Conservation (phyloP, 2,797 vertebrate species). For the Siniperca undulata region DNA sequence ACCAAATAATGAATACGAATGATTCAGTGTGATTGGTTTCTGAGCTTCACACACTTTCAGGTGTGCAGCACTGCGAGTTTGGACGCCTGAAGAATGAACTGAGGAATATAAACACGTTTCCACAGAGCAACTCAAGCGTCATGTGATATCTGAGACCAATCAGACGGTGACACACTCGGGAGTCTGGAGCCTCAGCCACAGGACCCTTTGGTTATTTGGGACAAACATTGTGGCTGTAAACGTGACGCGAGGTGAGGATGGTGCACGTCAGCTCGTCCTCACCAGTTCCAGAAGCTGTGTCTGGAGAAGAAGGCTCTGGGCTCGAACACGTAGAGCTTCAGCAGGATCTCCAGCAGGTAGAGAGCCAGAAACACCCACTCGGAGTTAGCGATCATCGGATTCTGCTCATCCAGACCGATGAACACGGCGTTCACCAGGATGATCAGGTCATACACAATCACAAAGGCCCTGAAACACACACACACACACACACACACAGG, state of each 20-base stretch:
- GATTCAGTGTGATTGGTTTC: too few relatives aligned
- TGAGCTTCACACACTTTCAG: too few relatives aligned
- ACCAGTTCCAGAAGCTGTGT: constrained; percentile 97
- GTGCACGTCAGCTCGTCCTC: constrained; percentile 42
- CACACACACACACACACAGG: not conserved
- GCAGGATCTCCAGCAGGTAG: constrained; percentile 91
- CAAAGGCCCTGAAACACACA: constrained; percentile 85
- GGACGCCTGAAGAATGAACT: too few relatives aligned
- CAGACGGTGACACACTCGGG: too few relatives aligned
- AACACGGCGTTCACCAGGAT: constrained; percentile 94
- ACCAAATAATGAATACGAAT: too few relatives aligned
- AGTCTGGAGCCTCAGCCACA: not conserved
- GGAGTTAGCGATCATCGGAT: constrained; percentile 86
- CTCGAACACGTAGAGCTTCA: constrained; percentile 94
- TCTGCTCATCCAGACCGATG: constrained; percentile 93
- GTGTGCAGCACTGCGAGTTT: too few relatives aligned
- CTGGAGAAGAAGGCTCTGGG: constrained; percentile 89
- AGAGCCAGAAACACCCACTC: constrained; percentile 93
- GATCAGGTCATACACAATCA: constrained; percentile 90
- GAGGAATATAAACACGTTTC: too few relatives aligned
- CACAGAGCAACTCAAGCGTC: too few relatives aligned
- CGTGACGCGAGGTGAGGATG: not conserved
- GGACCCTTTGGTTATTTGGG: constrained; percentile 6
- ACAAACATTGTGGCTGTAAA: not conserved
- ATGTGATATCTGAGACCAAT: too few relatives aligned